Percentiles rank a stretch among this genome's conserved stretches.
Conservation (phyloP, 2,113 vertebrate genomes). For the Uria aalge region DNA sequence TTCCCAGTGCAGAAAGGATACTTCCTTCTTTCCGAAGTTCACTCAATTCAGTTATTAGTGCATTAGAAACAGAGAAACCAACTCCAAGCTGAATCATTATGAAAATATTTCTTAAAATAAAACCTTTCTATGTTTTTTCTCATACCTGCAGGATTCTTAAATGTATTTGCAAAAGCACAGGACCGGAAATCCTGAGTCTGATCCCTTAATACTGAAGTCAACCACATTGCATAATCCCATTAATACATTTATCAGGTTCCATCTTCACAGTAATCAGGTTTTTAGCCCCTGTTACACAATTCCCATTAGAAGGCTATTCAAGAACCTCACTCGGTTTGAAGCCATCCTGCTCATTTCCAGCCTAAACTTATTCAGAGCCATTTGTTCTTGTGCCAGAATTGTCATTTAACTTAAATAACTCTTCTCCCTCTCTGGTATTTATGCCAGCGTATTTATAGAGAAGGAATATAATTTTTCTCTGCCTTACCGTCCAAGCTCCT, state of each 20-base stretch:
- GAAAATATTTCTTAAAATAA: neutral
- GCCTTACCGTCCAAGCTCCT: neutral
- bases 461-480: neutral
- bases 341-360: constrained; percentile 16
- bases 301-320: neutral
- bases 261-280: constrained; percentile 11
- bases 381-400: constrained; percentile 42
- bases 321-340: constrained; percentile 3
- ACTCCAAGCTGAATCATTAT: neutral
- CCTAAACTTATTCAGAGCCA: constrained; percentile 17
- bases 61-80: neutral
- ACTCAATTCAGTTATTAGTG: neutral
- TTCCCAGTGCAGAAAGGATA: neutral
- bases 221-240: constrained; percentile 1
- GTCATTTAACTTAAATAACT: constrained; percentile 30
- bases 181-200: neutral
- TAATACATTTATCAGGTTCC: constrained; percentile 35
- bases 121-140: neutral
- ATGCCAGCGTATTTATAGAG: constrained; percentile 13
- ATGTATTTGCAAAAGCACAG: neutral
- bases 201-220: constrained; percentile 24
- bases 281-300: constrained; percentile 22
- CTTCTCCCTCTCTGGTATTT: neutral
- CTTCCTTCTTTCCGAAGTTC: neutral
- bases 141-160: neutral